These are phyloP conservation scores for Pituophis catenifer DNA, from an alignment of 2,113 vertebrate genomes.

Conservation along the genomic window DNA sequence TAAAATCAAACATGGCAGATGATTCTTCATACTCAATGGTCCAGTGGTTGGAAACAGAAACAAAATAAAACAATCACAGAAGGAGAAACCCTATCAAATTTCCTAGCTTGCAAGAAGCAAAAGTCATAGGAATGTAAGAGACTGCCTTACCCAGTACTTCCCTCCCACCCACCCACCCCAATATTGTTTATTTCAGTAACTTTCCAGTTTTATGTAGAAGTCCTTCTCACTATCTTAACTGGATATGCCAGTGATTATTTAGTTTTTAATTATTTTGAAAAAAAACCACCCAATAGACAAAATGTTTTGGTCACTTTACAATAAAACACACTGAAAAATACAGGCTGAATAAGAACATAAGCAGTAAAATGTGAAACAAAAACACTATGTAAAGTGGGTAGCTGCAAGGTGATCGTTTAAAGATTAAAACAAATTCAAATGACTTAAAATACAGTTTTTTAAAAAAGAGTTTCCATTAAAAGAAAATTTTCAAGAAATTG, in stretches of 20 bases:
- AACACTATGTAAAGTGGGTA: not conserved
- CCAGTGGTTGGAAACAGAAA: not conserved
- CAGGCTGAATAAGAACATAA: not conserved
- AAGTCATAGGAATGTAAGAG: not conserved
- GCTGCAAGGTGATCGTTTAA: not conserved
- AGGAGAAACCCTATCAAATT: not conserved
- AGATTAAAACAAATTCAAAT: not conserved
- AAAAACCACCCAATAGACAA: not conserved
- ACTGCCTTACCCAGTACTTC: not conserved
- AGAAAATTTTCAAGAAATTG: not conserved
- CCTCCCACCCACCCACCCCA: no score
- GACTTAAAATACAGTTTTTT: not conserved
- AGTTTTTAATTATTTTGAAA: not conserved
- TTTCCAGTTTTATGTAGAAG: not conserved
- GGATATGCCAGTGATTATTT: not conserved
- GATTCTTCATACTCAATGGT: not conserved
- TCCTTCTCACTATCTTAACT: not conserved
- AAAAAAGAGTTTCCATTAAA: not conserved
- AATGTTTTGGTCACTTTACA: not conserved
- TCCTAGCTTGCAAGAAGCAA: not conserved
- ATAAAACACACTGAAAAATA: not conserved
- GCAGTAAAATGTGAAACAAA: not conserved
- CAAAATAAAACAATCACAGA: not conserved
- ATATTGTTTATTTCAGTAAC: not conserved
- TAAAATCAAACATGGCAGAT: slow-evolving; percentile 10